Evolutionary conservation across 1,140 invertebrate species (phyloP), one percentile per base, ranked within the genome.

Genomic region (Galleria mellonella): DNA sequence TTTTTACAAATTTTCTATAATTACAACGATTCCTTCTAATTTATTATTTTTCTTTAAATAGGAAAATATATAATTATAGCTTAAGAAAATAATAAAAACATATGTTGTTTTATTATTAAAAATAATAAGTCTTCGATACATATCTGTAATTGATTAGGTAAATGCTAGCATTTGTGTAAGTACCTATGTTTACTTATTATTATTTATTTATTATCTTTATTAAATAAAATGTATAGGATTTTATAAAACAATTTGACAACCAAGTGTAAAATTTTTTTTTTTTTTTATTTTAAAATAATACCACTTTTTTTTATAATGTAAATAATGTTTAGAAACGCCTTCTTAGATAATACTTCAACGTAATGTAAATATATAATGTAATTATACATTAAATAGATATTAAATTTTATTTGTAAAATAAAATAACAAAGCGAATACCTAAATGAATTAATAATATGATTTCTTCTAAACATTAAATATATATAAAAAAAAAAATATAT

Each of bases 241-340:
- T 10, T 23, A 3, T n/a, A n/a, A 37, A 17, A 57, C 56, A 62
- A 53, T 62, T 62, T 62, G 49, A 42, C 50, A 62, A 39, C 37
- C 32, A 38, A 40, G 43, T 15, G 41, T 41, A 23, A 23, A 27
- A 42, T 29, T 44, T 27, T 32, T 47, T 40, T 39, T 6, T 44
- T 33, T 28, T 32, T 36, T 32, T 42, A 38, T 50, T 38, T 45
- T 47, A 2, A 23, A 23, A 23, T 23, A 23, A 23, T 3, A 3
- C 45, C 31, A 47, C 14, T 39, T 31, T 43, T 12, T 33, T 27
- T 45, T 40, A 41, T 53, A 47, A 58, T 78, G 72, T 74, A 76
- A 62, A 71, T 72, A 76, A 53, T 59, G 62, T 66, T 64, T 83
- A 83, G 75, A 55, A 69, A 59, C 58, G 77, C 77, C 77, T 83